Percentiles rank a stretch among this genome's conserved stretches.
These are phyloP conservation scores for Amorpha juglandis DNA, from an alignment of 2,888 invertebrate species.

Conservation along the genomic window DNA sequence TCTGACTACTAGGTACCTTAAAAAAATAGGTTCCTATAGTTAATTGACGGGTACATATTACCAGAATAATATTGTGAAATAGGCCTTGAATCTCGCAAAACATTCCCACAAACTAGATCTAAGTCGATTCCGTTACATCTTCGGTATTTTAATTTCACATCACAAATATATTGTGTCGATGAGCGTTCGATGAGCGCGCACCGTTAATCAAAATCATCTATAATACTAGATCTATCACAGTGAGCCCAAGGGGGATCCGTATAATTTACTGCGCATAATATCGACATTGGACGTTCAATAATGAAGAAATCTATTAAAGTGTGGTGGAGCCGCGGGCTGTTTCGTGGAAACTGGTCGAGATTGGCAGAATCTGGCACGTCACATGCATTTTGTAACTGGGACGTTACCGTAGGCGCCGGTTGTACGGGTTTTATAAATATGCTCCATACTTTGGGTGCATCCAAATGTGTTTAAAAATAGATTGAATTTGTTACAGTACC, in stretches of 20 bases:
- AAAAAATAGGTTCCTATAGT: no score
- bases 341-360: slow-evolving; percentile 35
- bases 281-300: slow-evolving; percentile 44
- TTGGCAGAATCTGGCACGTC: slow-evolving; percentile 34
- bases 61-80: no score
- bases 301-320: slow-evolving; percentile 59
- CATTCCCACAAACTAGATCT: not conserved
- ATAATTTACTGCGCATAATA: slow-evolving; percentile 48
- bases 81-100: no score
- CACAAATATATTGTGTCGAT: slow-evolving; percentile 20
- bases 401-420: not conserved
- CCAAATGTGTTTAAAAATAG: no score
- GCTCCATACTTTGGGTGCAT: not conserved
- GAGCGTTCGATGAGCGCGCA: slow-evolving; percentile 34
- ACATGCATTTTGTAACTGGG: slow-evolving; percentile 35
- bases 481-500: no score
- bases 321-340: slow-evolving; percentile 34
- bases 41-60: no score
- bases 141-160: slow-evolving; percentile 10
- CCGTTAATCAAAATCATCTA: slow-evolving; percentile 40
- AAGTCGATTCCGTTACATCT: not conserved
- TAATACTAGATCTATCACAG: slow-evolving; percentile 40
- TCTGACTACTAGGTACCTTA: no score
- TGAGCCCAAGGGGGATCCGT: slow-evolving; percentile 44
- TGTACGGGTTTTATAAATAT: not conserved